Base-by-base conservation (phyloP, 1,140 invertebrate species). In the Dendroctonus ponderosae region DNA sequence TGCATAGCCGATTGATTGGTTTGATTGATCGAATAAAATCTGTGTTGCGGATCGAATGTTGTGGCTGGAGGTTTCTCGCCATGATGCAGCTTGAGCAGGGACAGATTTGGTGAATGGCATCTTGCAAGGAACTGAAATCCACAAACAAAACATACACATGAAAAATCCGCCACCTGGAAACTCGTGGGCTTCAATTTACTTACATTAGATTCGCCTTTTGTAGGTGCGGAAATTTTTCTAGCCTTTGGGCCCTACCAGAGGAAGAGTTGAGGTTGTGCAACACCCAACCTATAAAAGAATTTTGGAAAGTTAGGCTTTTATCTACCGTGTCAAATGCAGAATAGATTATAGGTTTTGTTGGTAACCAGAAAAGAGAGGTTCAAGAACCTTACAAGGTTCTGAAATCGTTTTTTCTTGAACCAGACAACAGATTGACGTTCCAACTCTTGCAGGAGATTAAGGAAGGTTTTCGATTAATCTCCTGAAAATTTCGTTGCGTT, bases 151-250 rank as follows among this genome's bases (percentile, higher is more conserved):
- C 9, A 39, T 7, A 39, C 26, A 8, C 40, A 59, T 40, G 12
- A 8, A 43, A 59, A 59, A 15, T 14, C 7, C 7, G 43, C 46
- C 26, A 6, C 11, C n/a, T n/a, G 15, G 11, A 42, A 11, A 57
- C 37, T 41, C 9, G 40, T 5, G 26, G 48, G 12, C 11, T 48
- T 6, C 14, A 39, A 62, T 8, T 39, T 51, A 70, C 71, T 72
- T 67, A 72, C 71, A 71, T 71, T 68, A 68, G 46, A 72, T 71
- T 72, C 71, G 67, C 71, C 67, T 69, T 66, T 65, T 65, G 51
- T 57, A 52, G 50, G 67, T 69, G 65, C 59, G 67, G 62, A 71
- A 72, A 72, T 72, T 57, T 71, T 72, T 70, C 64, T 68, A 67
- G 52, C 53, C 61, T 26, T 58, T 43, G 49, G 39, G 49, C 43